phyloP scores from a whole-genome alignment of 2,113 vertebrate genomes.

The Naja naja region DNA sequence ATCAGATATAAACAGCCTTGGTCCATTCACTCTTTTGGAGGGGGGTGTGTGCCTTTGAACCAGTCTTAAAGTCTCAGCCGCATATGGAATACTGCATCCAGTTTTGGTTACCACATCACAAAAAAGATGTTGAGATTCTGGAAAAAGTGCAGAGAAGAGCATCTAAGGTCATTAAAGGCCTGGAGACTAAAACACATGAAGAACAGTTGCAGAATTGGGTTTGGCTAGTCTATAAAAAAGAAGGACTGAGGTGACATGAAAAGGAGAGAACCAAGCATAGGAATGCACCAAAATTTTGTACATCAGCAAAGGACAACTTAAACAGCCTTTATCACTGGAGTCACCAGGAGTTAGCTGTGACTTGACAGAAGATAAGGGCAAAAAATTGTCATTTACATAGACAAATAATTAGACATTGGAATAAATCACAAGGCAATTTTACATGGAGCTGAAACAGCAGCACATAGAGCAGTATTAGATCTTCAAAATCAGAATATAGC shows the following conservation, averaged over 20 bases:
- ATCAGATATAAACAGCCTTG: background rate
- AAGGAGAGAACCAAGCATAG: background rate
- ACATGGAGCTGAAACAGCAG: background rate
- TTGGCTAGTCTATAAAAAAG: background rate
- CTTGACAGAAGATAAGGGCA: background rate
- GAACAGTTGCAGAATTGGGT: background rate
- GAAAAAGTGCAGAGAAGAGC: background rate
- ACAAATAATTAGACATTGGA: background rate
- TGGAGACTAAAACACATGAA: background rate
- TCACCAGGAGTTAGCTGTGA: background rate
- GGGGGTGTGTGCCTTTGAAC: background rate
- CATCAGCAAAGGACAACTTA: background rate
- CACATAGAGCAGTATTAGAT: background rate
- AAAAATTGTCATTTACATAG: background rate
- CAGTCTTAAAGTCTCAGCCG: background rate
- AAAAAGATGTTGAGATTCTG: background rate
- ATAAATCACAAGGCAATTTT: background rate
- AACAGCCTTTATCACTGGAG: background rate
- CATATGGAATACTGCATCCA: background rate
- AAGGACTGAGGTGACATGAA: background rate
- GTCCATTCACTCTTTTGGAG: background rate
- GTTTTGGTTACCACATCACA: background rate
- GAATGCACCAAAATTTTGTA: background rate
- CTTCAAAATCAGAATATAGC: background rate
- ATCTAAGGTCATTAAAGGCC: background rate